Evolutionary conservation across 2,888 invertebrate species (phyloP).

Genomic region (Adela reaumurella): DNA sequence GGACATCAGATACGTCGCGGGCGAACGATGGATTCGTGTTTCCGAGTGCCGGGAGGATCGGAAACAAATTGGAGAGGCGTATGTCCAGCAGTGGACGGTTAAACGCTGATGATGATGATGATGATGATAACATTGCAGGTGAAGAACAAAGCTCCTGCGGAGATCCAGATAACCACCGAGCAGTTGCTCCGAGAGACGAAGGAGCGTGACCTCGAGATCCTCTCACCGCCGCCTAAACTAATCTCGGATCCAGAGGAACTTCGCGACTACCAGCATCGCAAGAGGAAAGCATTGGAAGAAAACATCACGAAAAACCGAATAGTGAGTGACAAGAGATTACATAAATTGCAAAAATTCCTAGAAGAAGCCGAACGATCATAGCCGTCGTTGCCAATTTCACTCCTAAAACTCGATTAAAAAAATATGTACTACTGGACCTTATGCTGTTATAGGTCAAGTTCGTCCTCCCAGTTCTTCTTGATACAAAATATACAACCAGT

Average conservation of each 20-base stretch:
- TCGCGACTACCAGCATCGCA: constrained; percentile 91
- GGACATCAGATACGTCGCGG: too few relatives aligned
- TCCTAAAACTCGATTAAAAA: too few relatives aligned
- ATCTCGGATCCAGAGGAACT: constrained; percentile 98
- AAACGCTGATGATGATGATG: too few relatives aligned
- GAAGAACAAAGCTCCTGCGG: constrained; percentile 97
- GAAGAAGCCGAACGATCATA: background rate
- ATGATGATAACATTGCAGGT: constrained; percentile 58
- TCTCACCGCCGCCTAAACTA: constrained; percentile 96
- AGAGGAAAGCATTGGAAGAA: constrained; percentile 96
- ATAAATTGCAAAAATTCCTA: background rate
- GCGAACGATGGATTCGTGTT: too few relatives aligned
- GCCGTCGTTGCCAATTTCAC: background rate
- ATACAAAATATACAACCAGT: too few relatives aligned
- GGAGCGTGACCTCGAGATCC: constrained; percentile 95
- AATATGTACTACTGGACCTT: too few relatives aligned
- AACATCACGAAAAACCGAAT: constrained; percentile 93
- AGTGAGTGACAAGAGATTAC: too few relatives aligned
- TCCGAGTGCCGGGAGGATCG: too few relatives aligned
- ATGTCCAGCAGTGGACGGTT: too few relatives aligned
- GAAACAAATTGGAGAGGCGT: too few relatives aligned
- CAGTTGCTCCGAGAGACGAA: constrained; percentile 97
- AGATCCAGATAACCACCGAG: constrained; percentile 99
- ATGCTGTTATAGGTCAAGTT: too few relatives aligned
- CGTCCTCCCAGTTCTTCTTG: too few relatives aligned